Conservation (phyloP, 2,888 invertebrate genomes). For the Doris montereyensis region DNA sequence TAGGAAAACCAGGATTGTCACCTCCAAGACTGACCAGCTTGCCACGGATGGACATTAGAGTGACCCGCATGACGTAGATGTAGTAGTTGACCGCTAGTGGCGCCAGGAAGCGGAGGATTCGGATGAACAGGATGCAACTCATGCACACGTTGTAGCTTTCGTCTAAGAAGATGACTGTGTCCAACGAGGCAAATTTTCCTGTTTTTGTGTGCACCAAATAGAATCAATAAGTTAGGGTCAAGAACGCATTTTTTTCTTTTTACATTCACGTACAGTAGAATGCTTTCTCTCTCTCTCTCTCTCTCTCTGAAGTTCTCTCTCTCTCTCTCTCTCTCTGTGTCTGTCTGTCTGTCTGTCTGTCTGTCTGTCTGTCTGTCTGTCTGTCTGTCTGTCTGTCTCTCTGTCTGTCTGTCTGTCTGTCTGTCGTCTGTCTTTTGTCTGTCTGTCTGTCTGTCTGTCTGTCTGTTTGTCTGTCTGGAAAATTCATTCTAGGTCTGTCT, state of each 20-base stretch:
- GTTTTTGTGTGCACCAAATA: background rate
- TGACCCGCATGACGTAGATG: constrained; percentile 44
- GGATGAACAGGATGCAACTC: constrained; percentile 41
- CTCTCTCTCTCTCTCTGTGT: background rate
- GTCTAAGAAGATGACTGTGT: constrained; percentile 45
- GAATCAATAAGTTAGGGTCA: too few relatives aligned
- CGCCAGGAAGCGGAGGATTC: constrained; percentile 44
- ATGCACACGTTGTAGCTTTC: constrained; percentile 42
- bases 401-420: background rate
- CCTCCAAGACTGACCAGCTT: constrained; percentile 36
- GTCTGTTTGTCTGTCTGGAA: too few relatives aligned
- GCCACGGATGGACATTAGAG: constrained; percentile 39
- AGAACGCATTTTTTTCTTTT: too few relatives aligned
- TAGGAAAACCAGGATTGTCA: constrained; percentile 39
- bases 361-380: too few relatives aligned
- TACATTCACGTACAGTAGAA: background rate
- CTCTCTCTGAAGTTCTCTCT: too few relatives aligned
- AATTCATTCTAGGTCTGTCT: too few relatives aligned
- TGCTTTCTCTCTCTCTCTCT: background rate
- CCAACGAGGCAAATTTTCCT: constrained; percentile 48
- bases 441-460: too few relatives aligned
- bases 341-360: background rate
- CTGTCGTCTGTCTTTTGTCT: too few relatives aligned
- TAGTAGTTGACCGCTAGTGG: constrained; percentile 48
- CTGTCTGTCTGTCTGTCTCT: background rate